Evolutionary conservation across 2,113 vertebrate species (phyloP).

Genomic region (Hiodon tergisus): DNA sequence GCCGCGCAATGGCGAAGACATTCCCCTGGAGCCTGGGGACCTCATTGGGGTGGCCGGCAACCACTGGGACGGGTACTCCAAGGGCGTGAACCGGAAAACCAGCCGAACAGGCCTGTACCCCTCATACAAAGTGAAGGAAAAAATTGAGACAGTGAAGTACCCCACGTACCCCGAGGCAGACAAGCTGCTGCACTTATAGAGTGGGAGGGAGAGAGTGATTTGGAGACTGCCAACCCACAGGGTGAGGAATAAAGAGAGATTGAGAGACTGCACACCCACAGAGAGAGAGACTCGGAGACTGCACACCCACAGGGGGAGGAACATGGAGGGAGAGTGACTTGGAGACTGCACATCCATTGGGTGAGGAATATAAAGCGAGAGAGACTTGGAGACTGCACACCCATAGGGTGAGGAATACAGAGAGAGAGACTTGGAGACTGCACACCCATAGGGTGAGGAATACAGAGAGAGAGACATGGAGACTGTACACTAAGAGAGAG

Average conservation of each 20-base stretch:
- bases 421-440: conserved; percentile 27
- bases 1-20: conserved; percentile 83
- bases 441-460: conserved; percentile 43
- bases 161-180: conserved; percentile 93
- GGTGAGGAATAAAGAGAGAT: too few species aligned
- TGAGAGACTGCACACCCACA: too few species aligned
- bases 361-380: too few species aligned
- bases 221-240: background rate
- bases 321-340: conserved; percentile 23
- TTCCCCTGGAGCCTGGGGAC: conserved; percentile 91
- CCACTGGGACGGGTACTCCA: conserved; percentile 97
- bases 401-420: too few species aligned
- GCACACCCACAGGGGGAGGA: conserved; percentile 44
- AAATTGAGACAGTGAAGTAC: conserved; percentile 95
- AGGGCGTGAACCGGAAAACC: conserved; percentile 94
- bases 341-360: background rate
- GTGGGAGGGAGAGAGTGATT: conserved; percentile 35
- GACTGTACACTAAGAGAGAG: conserved; percentile 30
- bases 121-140: conserved; percentile 97
- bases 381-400: too few species aligned
- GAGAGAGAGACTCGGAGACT: conserved; percentile 24
- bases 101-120: conserved; percentile 95
- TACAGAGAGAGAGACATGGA: conserved; percentile 10
- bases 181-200: conserved; percentile 69
- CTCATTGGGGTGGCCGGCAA: conserved; percentile 95